Evolutionary conservation across 2,113 vertebrate genomes (phyloP).

Genomic region (Hyperoodon ampullatus): DNA sequence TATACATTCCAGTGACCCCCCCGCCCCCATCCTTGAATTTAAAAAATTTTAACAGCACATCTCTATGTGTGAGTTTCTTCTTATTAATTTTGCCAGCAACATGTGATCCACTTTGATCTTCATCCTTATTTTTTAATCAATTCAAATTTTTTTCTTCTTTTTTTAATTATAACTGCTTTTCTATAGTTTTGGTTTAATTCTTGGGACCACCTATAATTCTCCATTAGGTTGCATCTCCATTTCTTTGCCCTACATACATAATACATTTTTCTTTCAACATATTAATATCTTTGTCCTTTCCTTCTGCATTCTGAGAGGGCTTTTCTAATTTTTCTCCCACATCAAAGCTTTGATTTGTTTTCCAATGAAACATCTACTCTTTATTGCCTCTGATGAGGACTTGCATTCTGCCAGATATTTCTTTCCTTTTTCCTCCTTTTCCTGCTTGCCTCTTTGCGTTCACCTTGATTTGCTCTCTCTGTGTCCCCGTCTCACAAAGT

Average conservation of each 20-base stretch:
- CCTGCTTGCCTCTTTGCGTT: neutral
- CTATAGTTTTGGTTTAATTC: neutral
- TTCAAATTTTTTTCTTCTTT: neutral
- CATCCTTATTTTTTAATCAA: neutral
- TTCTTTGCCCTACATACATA: neutral
- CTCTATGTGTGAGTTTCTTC: neutral
- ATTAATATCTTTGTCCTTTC: neutral
- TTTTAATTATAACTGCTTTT: neutral
- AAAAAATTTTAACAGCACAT: neutral
- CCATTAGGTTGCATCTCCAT: neutral
- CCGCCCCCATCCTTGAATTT: accelerated
- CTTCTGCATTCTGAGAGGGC: neutral
- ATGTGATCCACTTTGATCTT: neutral
- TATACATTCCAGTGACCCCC: neutral
- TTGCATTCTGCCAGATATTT: neutral
- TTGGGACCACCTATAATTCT: neutral
- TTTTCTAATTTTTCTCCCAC: neutral
- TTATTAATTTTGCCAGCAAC: neutral
- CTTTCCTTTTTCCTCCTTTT: neutral
- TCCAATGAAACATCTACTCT: neutral
- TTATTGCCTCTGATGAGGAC: neutral
- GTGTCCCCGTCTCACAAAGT: neutral
- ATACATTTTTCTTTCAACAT: neutral
- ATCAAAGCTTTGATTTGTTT: neutral
- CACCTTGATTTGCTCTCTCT: neutral